Evolutionary conservation across 2,888 invertebrate species (phyloP).

Genomic region (Cantharis rustica): DNA sequence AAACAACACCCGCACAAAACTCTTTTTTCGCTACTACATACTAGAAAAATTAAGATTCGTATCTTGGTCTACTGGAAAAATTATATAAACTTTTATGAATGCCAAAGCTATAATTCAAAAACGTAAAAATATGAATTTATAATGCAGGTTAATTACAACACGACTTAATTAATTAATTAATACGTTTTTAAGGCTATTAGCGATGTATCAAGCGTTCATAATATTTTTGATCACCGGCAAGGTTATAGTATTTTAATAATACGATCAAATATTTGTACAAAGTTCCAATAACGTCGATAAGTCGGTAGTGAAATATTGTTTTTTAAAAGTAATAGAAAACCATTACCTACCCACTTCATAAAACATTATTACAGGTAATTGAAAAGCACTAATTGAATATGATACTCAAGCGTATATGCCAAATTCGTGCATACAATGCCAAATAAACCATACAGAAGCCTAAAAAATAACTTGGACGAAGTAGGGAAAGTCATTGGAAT

Average conservation of each 20-base stretch:
- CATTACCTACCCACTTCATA: background rate
- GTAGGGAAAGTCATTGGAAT: no score
- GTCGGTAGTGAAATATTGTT: background rate
- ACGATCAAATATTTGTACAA: background rate
- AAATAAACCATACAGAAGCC: background rate
- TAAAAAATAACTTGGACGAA: no score
- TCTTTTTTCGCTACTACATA: conserved; percentile 11
- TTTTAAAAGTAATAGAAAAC: background rate
- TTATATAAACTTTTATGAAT: background rate
- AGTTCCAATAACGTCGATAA: background rate
- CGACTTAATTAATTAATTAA: background rate
- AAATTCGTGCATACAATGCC: background rate
- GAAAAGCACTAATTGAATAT: conserved; percentile 18
- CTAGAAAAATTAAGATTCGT: background rate
- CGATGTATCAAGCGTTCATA: background rate
- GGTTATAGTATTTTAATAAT: background rate
- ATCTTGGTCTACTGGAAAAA: background rate
- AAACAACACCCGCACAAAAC: conserved; percentile 24
- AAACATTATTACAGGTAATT: background rate
- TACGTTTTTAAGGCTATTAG: background rate
- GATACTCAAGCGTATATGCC: conserved; percentile 5
- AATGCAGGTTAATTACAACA: background rate
- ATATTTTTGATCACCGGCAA: background rate
- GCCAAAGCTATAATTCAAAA: background rate
- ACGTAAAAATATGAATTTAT: background rate